Conservation (phyloP, 2,797 vertebrate species). For the Rhynchonycteris naso region DNA sequence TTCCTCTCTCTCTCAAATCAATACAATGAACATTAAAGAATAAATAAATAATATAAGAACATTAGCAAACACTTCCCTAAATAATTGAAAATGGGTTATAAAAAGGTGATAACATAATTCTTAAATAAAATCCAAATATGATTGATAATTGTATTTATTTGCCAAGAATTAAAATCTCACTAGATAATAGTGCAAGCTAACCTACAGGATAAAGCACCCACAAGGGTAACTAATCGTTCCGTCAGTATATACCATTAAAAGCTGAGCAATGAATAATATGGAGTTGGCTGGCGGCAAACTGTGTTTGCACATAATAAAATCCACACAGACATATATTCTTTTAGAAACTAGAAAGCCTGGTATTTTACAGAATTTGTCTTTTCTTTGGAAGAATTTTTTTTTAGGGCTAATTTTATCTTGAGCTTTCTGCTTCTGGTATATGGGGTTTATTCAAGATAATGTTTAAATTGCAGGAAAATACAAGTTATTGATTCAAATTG, state of each 20-base stretch:
- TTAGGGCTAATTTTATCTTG: constrained; percentile 53
- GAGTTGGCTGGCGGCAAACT: background rate
- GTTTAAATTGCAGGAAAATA: constrained; percentile 50
- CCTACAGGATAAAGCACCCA: background rate
- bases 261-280: background rate
- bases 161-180: background rate
- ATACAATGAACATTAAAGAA: no score
- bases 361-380: background rate
- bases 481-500: constrained; percentile 38
- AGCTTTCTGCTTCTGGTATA: constrained; percentile 6
- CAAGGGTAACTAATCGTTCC: background rate
- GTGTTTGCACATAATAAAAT: background rate
- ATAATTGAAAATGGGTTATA: constrained; percentile 2
- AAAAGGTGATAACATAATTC: background rate
- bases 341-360: background rate
- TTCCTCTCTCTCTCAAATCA: no score
- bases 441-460: constrained; percentile 42
- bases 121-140: constrained; percentile 12
- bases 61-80: background rate
- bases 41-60: background rate
- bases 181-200: background rate
- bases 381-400: background rate
- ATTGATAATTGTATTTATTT: constrained; percentile 24
- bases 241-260: background rate
- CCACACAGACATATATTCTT: background rate